Evolutionary conservation across 2,888 invertebrate genomes (phyloP).

Genomic region (Sesia bembeciformis): DNA sequence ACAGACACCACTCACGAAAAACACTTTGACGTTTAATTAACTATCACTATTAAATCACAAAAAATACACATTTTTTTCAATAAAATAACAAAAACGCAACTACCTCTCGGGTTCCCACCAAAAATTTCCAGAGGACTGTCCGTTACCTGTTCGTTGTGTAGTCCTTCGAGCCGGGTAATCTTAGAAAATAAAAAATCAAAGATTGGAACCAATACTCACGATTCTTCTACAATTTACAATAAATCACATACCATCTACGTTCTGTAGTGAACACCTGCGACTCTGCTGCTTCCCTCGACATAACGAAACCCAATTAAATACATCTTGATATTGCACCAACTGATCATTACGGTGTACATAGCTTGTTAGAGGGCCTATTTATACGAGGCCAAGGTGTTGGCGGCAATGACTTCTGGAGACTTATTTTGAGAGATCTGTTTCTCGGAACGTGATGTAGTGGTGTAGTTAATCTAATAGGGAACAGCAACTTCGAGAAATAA

Average conservation of each 20-base stretch:
- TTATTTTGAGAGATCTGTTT: slow-evolving; percentile 16
- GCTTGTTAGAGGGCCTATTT: slow-evolving; percentile 42
- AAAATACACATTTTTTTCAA: too few relatives aligned
- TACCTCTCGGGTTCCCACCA: too few relatives aligned
- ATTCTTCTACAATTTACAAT: slow-evolving; percentile 43
- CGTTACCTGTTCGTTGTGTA: too few relatives aligned
- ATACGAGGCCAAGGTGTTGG: slow-evolving; percentile 29
- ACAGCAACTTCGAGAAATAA: neutral
- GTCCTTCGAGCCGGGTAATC: too few relatives aligned
- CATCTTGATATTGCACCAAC: slow-evolving; percentile 57
- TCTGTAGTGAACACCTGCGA: slow-evolving; percentile 48
- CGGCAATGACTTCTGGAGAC: slow-evolving; percentile 34
- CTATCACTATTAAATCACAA: too few relatives aligned
- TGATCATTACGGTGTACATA: slow-evolving; percentile 56
- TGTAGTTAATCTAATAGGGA: neutral
- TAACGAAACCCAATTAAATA: slow-evolving; percentile 67
- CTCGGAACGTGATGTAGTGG: slow-evolving; percentile 1
- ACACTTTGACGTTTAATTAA: too few relatives aligned
- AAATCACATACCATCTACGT: neutral
- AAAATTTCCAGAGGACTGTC: too few relatives aligned
- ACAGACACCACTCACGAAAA: too few relatives aligned
- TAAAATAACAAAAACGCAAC: too few relatives aligned
- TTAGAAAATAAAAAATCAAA: too few relatives aligned
- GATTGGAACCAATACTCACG: slow-evolving; percentile 27
- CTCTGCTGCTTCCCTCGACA: slow-evolving; percentile 25